A percentile compares a stretch with the other conserved stretches of the same genome.
These are phyloP conservation scores for Dascyllus trimaculatus DNA, from an alignment of 2,113 vertebrate genomes.

Conservation along the genomic window DNA sequence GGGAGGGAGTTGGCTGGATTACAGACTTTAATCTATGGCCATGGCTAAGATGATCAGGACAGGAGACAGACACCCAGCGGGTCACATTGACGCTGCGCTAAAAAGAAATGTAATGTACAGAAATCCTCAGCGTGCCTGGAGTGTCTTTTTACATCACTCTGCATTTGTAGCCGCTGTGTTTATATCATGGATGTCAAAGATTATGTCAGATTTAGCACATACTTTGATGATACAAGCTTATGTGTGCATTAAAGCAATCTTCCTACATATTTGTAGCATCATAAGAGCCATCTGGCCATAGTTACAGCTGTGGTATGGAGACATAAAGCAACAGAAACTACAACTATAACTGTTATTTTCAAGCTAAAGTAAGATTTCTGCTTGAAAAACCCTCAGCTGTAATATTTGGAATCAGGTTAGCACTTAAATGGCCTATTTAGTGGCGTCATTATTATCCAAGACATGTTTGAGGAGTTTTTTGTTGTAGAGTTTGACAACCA, in stretches of 20 bases:
- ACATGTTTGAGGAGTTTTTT: slow-evolving; percentile 1
- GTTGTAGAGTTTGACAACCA: not conserved
- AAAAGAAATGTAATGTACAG: not conserved
- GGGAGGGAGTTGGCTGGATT: slow-evolving; percentile 67
- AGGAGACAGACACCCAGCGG: slow-evolving; percentile 44
- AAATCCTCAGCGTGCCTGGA: not conserved
- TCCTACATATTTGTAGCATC: slow-evolving; percentile 24
- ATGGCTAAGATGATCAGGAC: slow-evolving; percentile 61
- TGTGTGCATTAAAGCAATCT: slow-evolving; percentile 45
- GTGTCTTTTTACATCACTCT: not conserved
- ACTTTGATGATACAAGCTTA: slow-evolving; percentile 16
- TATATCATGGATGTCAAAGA: slow-evolving; percentile 38
- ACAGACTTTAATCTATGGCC: slow-evolving; percentile 71
- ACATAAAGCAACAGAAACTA: slow-evolving; percentile 9
- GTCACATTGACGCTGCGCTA: slow-evolving; percentile 44
- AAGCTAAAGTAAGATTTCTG: not conserved
- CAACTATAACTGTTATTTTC: slow-evolving; percentile 1
- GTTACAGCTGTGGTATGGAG: slow-evolving; percentile 9
- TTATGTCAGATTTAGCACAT: slow-evolving; percentile 46
- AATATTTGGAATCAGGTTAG: not conserved
- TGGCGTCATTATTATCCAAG: slow-evolving; percentile 12
- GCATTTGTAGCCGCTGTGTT: slow-evolving; percentile 13
- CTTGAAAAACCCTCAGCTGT: not conserved
- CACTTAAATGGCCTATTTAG: not conserved
- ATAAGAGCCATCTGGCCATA: slow-evolving; percentile 33